Base-by-base conservation (phyloP, 2,113 vertebrate species). In the Pteronura brasiliensis region DNA sequence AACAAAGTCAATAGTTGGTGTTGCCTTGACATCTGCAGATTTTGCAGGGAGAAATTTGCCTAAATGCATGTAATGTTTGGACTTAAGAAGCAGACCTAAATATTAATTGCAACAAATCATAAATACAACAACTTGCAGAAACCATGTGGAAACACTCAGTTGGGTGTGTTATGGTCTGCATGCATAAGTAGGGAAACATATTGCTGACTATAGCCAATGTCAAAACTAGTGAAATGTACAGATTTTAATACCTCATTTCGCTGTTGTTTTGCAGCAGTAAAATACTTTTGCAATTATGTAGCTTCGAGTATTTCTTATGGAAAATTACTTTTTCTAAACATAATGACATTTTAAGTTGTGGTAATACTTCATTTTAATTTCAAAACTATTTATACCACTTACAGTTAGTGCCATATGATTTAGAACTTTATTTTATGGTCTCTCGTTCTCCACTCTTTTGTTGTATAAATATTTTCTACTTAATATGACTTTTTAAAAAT, bases 301-400 rank as follows among this genome's bases (percentile, higher is more conserved):
- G 82, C 39, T 79, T 97, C 1, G 2, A 96, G 67, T 52, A 86
- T 82, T 97, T 96, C 76, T 94, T 82, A 83, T 49, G 88, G 96
- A 88, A 97, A 97, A 98, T 97, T 95, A 91, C 82, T 82, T 87
- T 97, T 97, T 80, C 80, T 86, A 59, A 96, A 84, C 15, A 65
- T 92, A 96, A 96, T 90, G 93, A 93, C 90, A 88, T 94, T 96
- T 96, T 90, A 93, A 95, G n/a, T 90, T 90, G 65, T 57, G 31
- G 59, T 61, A 93, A 94, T 95, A 61, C 59, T 96, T 98, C 39
- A 95, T 92, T 93, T 93, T 97, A 91, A 96, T 97, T 97, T 93
- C 44, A 81, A 88, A 97, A 90, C 71, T 92, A 61, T 97, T 90
- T 94, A 81, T 93, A 88, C 49, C 88, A 85, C 71, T 97, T 81